Evolutionary conservation across 1,140 invertebrate species (phyloP).

Genomic region (Drosophila yakuba): DNA sequence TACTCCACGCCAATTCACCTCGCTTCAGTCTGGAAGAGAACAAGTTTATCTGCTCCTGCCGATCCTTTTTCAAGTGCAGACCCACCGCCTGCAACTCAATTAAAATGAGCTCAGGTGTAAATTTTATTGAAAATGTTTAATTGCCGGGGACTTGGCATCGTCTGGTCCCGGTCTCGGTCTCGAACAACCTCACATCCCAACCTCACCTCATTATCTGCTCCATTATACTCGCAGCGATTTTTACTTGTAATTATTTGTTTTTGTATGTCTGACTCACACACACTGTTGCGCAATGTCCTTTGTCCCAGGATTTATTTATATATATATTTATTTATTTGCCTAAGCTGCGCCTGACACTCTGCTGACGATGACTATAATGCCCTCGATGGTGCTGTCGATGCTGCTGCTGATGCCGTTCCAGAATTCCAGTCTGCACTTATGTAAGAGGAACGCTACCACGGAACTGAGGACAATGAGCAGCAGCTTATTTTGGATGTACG

Average conservation of each 20-base stretch:
- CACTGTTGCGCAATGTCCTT: slow-evolving; percentile 68
- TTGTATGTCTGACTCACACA: slow-evolving; percentile 67
- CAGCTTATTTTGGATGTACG: slow-evolving; percentile 13
- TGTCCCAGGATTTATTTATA: slow-evolving; percentile 54
- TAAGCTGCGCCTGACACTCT: slow-evolving; percentile 76
- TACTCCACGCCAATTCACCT: slow-evolving; percentile 12
- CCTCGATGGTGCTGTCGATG: slow-evolving; percentile 13
- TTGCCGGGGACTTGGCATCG: slow-evolving; percentile 62
- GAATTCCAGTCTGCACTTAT: slow-evolving; percentile 44
- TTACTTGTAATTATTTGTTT: slow-evolving; percentile 83
- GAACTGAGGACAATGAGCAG: slow-evolving; percentile 11
- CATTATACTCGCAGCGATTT: slow-evolving; percentile 75
- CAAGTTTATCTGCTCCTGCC: slow-evolving; percentile 67
- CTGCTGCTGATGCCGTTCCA: slow-evolving; percentile 13
- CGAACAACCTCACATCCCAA: slow-evolving; percentile 11
- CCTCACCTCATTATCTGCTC: slow-evolving; percentile 70
- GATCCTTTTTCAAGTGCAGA: slow-evolving; percentile 65
- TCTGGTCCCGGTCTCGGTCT: slow-evolving; percentile 19
- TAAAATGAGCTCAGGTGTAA: slow-evolving; percentile 83
- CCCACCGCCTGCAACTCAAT: slow-evolving; percentile 71
- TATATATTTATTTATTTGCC: slow-evolving; percentile 64
- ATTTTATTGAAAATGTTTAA: slow-evolving; percentile 83
- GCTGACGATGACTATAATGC: slow-evolving; percentile 49
- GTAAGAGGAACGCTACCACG: slow-evolving; percentile 19
- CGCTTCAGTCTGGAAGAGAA: slow-evolving; percentile 28